Evolutionary conservation across 2,113 vertebrate genomes (phyloP).

Genomic region (Platanista minor): DNA sequence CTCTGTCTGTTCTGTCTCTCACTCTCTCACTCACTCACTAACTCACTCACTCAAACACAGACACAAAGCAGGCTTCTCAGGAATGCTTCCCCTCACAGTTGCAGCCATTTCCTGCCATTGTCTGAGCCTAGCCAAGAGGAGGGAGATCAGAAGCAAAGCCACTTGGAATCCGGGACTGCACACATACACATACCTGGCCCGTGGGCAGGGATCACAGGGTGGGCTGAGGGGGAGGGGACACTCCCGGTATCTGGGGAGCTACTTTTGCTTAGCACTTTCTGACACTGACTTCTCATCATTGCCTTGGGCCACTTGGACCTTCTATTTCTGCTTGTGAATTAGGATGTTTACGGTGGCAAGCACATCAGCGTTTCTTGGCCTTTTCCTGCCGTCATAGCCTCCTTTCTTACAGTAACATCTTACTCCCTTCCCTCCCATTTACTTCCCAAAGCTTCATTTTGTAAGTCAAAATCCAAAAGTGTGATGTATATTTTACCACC

Average conservation of each 20-base stretch:
- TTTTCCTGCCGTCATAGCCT: not conserved
- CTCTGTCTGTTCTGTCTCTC: not conserved
- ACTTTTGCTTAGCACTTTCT: not conserved
- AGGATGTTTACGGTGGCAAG: not conserved
- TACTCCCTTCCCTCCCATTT: not conserved
- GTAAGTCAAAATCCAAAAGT: not conserved
- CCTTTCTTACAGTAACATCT: not conserved
- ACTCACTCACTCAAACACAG: not conserved
- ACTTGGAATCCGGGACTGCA: not conserved
- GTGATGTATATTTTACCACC: not conserved
- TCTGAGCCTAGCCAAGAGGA: not conserved
- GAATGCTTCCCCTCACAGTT: not conserved
- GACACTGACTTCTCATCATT: not conserved
- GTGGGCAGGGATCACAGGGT: not conserved
- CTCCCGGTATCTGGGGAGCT: accelerated
- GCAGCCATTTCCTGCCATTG: conserved; percentile 59
- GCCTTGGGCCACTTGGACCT: not conserved
- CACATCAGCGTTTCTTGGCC: not conserved
- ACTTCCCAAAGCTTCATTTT: not conserved
- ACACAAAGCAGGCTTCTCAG: not conserved
- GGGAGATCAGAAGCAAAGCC: not conserved
- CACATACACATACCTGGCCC: not conserved
- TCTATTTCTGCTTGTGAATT: not conserved
- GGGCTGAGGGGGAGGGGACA: not conserved
- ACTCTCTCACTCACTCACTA: not conserved